Evolutionary conservation across 2,888 invertebrate species (phyloP).

Genomic region (Lasioglossum malachurum): DNA sequence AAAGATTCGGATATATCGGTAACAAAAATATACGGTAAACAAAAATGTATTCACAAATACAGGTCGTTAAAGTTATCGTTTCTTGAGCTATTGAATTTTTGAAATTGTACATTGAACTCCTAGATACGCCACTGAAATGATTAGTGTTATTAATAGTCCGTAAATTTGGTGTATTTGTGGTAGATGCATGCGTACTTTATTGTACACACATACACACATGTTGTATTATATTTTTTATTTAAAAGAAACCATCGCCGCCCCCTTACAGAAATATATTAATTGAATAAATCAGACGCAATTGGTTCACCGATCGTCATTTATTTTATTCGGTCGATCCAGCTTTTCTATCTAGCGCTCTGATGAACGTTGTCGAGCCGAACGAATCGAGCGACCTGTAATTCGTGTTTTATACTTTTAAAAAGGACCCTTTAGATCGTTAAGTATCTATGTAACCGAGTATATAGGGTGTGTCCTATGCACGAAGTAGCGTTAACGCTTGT

Average conservation of each 20-base stretch:
- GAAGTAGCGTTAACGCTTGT: conserved; percentile 49
- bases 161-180: background rate
- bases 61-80: background rate
- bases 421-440: conserved; percentile 12
- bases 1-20: background rate
- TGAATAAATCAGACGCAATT: background rate
- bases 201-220: background rate
- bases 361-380: conserved; percentile 1
- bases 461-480: conserved; percentile 36
- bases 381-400: conserved; percentile 13
- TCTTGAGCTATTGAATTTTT: background rate
- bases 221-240: background rate
- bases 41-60: background rate
- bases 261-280: background rate
- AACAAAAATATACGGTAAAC: background rate
- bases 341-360: background rate
- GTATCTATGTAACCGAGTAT: conserved; percentile 28
- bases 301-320: background rate
- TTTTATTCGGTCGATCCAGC: background rate
- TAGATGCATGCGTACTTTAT: background rate
- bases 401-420: conserved; percentile 36
- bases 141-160: background rate
- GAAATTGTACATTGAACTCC: background rate
- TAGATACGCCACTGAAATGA: background rate
- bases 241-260: background rate